These are phyloP conservation scores for Ormyrus labotus DNA, from an alignment of 2,888 invertebrate genomes.

Conservation along the genomic window DNA sequence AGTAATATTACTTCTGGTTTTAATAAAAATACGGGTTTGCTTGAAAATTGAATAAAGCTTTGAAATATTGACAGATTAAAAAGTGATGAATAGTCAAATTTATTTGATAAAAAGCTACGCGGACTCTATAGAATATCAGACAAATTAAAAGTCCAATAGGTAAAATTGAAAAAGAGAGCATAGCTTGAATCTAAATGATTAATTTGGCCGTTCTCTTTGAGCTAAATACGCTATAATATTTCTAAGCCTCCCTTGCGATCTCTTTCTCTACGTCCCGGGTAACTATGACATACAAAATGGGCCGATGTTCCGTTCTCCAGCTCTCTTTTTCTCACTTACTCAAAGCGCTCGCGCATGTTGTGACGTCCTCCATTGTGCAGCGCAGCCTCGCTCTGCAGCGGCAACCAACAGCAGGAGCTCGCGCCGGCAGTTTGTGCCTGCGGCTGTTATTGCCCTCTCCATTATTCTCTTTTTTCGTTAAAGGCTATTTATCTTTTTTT, in stretches of 20 bases:
- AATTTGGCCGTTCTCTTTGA: background rate
- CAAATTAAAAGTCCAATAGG: too few species aligned
- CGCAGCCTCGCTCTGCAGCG: background rate
- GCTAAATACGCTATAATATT: conserved; percentile 1
- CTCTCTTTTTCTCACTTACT: conserved; percentile 36
- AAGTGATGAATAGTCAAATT: too few species aligned
- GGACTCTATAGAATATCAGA: too few species aligned
- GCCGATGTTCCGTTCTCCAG: conserved; percentile 21
- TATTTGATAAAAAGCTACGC: too few species aligned
- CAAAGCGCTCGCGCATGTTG: conserved; percentile 34
- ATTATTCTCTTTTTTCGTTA: conserved; percentile 38
- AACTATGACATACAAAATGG: conserved; percentile 36
- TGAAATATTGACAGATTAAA: too few species aligned
- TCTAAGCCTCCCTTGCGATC: background rate
- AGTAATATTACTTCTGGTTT: too few species aligned
- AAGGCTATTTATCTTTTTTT: conserved; percentile 56
- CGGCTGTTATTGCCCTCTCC: conserved; percentile 50
- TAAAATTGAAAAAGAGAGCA: background rate
- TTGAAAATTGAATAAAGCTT: too few species aligned
- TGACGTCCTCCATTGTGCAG: conserved; percentile 40
- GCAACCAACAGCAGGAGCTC: conserved; percentile 5
- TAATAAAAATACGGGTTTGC: too few species aligned
- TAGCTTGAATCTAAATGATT: background rate
- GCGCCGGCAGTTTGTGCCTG: conserved; percentile 52
- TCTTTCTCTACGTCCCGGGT: background rate